A percentile compares a stretch with the other conserved stretches of the same genome.
phyloP scores from a whole-genome alignment of 2,888 invertebrate genomes.

The Limnephilus rhombicus region DNA sequence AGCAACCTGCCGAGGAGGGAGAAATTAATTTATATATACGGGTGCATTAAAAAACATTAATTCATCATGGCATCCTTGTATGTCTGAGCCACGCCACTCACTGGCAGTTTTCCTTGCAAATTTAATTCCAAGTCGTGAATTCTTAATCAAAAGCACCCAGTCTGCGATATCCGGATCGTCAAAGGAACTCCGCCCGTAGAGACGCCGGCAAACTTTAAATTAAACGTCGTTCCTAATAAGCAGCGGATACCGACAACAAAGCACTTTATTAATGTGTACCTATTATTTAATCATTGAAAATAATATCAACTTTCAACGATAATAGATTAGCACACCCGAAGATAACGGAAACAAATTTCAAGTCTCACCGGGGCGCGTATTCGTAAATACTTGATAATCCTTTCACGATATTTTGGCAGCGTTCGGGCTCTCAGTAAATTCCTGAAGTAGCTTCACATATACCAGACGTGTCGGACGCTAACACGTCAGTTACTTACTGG shows the following conservation, averaged over 20 bases:
- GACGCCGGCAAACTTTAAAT: constrained; percentile 6
- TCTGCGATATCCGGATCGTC: constrained; percentile 14
- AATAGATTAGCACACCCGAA: too few species aligned
- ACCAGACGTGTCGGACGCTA: too few species aligned
- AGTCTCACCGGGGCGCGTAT: too few species aligned
- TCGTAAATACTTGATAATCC: too few species aligned
- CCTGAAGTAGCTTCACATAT: too few species aligned
- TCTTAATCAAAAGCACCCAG: constrained; percentile 21
- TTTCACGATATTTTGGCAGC: too few species aligned
- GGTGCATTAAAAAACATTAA: constrained; percentile 27
- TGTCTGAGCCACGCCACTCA: not conserved
- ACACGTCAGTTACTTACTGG: too few species aligned
- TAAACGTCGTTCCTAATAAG: constrained; percentile 4
- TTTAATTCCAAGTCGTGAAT: constrained; percentile 26
- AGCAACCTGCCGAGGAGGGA: not conserved
- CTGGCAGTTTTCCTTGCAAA: constrained; percentile 12
- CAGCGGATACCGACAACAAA: not conserved
- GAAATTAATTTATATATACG: constrained; percentile 19
- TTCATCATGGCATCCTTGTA: constrained; percentile 12
- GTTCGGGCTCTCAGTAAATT: too few species aligned
- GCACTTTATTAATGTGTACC: not conserved
- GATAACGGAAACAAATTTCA: too few species aligned
- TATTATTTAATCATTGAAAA: too few species aligned
- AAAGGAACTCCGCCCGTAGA: not conserved
- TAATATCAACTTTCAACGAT: too few species aligned